Evolutionary conservation across 2,888 invertebrate genomes (phyloP).

Genomic region (Drosophila neonasuta): DNA sequence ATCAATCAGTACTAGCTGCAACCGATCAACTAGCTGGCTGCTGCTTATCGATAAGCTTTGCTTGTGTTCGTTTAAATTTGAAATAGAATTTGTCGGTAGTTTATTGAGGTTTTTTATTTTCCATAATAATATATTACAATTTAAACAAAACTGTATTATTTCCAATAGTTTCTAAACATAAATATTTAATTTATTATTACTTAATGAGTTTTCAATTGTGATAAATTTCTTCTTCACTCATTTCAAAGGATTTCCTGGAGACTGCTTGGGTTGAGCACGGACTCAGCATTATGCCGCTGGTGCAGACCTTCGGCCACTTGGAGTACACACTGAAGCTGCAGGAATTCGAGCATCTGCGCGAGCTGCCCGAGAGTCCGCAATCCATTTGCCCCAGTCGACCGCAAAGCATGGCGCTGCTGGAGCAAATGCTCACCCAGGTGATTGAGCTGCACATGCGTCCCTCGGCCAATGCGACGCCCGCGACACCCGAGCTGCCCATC

Average conservation of each 20-base stretch:
- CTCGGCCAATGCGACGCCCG: constrained; percentile 44
- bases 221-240: background rate
- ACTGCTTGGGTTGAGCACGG: constrained; percentile 83
- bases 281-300: constrained; percentile 88
- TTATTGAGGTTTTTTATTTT: too few relatives aligned
- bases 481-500: constrained; percentile 57
- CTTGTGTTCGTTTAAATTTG: too few relatives aligned
- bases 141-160: too few relatives aligned
- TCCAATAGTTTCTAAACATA: too few relatives aligned
- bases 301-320: constrained; percentile 90
- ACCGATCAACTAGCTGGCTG: background rate
- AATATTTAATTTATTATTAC: background rate
- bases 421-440: constrained; percentile 88
- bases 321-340: constrained; percentile 88
- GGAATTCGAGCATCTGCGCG: constrained; percentile 86
- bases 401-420: constrained; percentile 85
- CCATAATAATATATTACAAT: too few relatives aligned
- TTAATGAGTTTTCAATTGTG: background rate
- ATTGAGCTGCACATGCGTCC: constrained; percentile 79
- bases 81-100: background rate
- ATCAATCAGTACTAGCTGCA: background rate
- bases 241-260: constrained; percentile 83
- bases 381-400: constrained; percentile 88
- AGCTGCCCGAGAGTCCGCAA: constrained; percentile 86
- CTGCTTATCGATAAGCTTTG: constrained; percentile 1